These are phyloP conservation scores for Rynchops niger DNA, from an alignment of 2,113 vertebrate species.

Conservation along the genomic window DNA sequence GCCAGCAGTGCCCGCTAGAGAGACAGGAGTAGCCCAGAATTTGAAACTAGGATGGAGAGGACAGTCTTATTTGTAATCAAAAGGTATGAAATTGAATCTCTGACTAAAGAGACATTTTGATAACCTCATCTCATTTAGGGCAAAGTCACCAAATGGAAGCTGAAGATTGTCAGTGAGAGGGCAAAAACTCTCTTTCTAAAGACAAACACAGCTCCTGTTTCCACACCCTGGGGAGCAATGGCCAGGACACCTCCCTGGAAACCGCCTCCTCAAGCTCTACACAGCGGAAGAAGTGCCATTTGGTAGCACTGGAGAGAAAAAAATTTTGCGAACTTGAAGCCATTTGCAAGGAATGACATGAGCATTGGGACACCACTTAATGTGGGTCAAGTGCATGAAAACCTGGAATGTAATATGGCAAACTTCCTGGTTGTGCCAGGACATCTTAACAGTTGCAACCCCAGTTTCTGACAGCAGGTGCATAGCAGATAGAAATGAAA, in stretches of 20 bases:
- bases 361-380: neutral
- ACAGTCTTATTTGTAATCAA: neutral
- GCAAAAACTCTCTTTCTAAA: neutral
- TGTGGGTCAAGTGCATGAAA: neutral
- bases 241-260: neutral
- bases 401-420: neutral
- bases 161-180: neutral
- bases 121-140: neutral
- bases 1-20: neutral
- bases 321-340: neutral
- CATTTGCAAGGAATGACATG: neutral
- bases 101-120: neutral
- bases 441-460: neutral
- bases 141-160: neutral
- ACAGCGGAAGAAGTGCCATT: neutral
- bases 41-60: neutral
- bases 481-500: neutral
- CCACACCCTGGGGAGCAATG: neutral
- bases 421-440: neutral
- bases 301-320: neutral
- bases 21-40: neutral
- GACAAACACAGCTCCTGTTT: neutral
- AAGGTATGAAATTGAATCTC: neutral
- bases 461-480: fast-evolving
- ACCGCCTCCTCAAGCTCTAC: neutral